These are phyloP conservation scores for Spicauda simplicius DNA, from an alignment of 2,888 invertebrate genomes.

Conservation along the genomic window DNA sequence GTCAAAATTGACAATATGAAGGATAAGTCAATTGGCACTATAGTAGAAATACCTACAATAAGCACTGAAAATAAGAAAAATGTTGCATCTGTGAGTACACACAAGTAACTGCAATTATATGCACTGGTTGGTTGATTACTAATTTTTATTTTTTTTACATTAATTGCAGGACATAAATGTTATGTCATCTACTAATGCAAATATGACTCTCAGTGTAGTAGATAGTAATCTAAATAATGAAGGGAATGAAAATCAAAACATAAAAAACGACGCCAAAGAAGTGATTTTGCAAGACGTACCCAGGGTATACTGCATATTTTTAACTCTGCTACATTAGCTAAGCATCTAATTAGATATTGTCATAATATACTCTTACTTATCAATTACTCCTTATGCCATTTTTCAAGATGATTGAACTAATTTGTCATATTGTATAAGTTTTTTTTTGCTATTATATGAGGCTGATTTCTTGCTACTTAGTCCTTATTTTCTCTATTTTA, in stretches of 20 bases:
- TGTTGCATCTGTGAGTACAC: not conserved
- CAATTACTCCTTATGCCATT: no score
- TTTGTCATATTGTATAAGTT: not conserved
- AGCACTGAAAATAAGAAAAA: not conserved
- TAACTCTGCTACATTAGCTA: no score
- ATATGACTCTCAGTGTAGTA: not conserved
- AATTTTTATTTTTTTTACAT: not conserved
- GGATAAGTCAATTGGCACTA: no score
- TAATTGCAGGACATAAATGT: not conserved
- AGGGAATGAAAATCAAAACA: not conserved
- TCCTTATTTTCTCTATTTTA: no score
- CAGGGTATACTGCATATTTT: not conserved
- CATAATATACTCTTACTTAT: no score
- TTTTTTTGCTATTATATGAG: no score
- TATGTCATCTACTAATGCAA: not conserved
- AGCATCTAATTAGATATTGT: no score
- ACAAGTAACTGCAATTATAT: not conserved
- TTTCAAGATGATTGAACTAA: no score
- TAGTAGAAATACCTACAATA: no score
- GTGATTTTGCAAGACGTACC: not conserved
- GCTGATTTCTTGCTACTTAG: no score
- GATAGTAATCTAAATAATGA: not conserved
- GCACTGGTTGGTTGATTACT: not conserved
- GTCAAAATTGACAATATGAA: no score
- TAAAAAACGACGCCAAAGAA: not conserved